Evolutionary conservation across 1,140 invertebrate genomes (phyloP), one percentile per base, ranked within the genome.

Genomic region (Halesus radiatus): DNA sequence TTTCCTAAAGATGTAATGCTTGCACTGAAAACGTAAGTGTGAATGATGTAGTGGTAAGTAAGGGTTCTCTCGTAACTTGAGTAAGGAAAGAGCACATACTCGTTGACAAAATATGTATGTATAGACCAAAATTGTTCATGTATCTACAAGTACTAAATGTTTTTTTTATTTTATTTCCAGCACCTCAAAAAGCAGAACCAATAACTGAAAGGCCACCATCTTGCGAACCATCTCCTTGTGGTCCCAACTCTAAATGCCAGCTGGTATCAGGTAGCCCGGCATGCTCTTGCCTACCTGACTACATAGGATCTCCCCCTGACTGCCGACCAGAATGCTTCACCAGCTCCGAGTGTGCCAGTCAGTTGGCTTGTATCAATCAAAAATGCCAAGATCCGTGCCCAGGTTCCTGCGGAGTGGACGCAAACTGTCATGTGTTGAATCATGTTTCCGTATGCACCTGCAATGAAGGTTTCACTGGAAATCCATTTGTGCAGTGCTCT

Each of bases 171-270:
- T 68, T 73, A 26, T 26, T 81, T 81, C 73, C 45, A 83, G 81
- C 60, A 50, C 62, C 22, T 87, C 37, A 45, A 45, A 87, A 82
- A 80, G 87, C 90, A 82, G 84, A 85, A 81, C 64, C 87, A 82
- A 83, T 87, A 80, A 93, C 93, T 37, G 92, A 93, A 87, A 86
- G 90, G 81, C 92, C 92, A 74, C 93, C 93, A 80, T 94, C 94
- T 8, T 96, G 95, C 85, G 91, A 90, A 45, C 94, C 94, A 80
- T 94, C 93, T 18, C 95, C 95, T 1, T 97, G 95, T 85, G 96
- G 96, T 22, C 94, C 94, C 0, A 95, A 96, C 85, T 94, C 95
- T 1, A 91, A 94, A 77, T 97, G 96, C 85, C 93, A 93, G 85
- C 89, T 94, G 18, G 89, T 93, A 60, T 91, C 91, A 58, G 93